These are phyloP conservation scores for Plotosus lineatus DNA, from an alignment of 2,113 vertebrate species.

Conservation along the genomic window DNA sequence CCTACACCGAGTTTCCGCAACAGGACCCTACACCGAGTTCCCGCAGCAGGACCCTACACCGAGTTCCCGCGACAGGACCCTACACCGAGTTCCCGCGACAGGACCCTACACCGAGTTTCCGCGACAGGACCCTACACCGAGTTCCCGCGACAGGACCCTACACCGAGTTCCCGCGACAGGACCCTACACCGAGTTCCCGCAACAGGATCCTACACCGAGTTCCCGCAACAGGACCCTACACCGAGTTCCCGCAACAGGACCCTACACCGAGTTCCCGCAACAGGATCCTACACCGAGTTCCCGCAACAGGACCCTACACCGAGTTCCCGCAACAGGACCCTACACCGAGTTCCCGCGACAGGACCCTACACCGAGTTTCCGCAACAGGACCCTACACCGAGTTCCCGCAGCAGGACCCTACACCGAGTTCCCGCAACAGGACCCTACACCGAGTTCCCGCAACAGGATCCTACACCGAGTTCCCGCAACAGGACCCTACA, in stretches of 20 bases:
- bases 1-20: neutral
- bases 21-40: neutral
- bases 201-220: neutral
- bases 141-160: constrained; percentile 2
- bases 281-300: neutral
- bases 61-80: constrained; percentile 1
- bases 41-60: neutral
- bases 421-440: neutral
- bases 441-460: neutral
- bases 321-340: neutral
- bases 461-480: neutral
- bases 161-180: neutral
- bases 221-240: neutral
- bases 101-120: neutral
- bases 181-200: neutral
- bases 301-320: neutral
- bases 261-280: neutral
- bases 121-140: neutral
- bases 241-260: neutral
- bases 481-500: neutral
- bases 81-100: neutral
- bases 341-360: neutral
- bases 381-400: neutral
- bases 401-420: neutral
- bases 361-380: neutral